Evolutionary conservation across 2,888 invertebrate species (phyloP), one percentile per base, ranked within the genome.

Genomic region (Eupithecia abbreviata): DNA sequence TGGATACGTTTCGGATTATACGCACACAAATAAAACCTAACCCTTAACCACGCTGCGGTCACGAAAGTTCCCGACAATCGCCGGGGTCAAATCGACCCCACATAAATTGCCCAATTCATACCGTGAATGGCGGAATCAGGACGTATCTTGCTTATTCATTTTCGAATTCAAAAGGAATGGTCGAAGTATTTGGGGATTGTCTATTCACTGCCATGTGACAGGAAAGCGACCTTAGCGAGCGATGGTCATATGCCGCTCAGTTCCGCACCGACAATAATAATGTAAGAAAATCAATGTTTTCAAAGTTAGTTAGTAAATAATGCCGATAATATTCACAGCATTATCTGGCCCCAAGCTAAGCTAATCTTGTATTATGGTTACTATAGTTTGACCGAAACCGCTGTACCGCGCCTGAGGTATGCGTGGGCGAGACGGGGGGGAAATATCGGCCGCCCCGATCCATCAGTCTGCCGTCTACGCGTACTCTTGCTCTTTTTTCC

Each of bases 21-120:
- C 66, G 62, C 30, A 66, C 66, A 74, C 71, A 71, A 74, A 71
- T 76, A 69, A 65, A 74, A 74, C 62, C 55, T 72, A 30, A 47
- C 58, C 58, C 41, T 62, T 76, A 67, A 66, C 78, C 73, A 76
- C 65, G 72, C 73, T 71, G 77, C 77, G 62, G 78, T 79, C 78
- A 81, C 83, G 81, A 84, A 84, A 83, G 80, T 80, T 73, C 67
- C 79, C 77, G 79, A 84, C 85, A 85, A 84, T 83, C 78, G 72
- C 72, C 65, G 62, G 82, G 83, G 83, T 85, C 86, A 82, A 83
- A 82, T 71, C 75, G 82, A 82, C 82, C 84, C 84, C 77, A 82
- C 76, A 81, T 71, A 87, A 83, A 89, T 89, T 89, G 86, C 77
- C 85, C 88, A 84, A 89, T 88, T 89, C 88, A 88, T 89, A 83